Conservation (phyloP, 2,113 vertebrate genomes). For the Eptesicus fuscus region DNA sequence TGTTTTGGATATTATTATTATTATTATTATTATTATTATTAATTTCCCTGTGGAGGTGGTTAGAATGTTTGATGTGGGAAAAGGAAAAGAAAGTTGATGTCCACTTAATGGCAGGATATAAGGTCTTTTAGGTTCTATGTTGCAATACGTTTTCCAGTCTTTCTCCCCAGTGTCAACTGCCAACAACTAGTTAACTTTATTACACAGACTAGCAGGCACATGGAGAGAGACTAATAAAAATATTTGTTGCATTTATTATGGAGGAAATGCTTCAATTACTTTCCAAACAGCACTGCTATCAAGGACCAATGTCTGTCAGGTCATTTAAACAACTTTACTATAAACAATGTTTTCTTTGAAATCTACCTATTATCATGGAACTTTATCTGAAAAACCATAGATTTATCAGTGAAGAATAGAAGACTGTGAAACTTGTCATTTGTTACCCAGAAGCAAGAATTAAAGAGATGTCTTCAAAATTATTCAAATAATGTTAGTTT, state of each 20-base stretch:
- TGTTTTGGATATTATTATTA: not conserved
- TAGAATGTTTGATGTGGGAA: conserved; percentile 10
- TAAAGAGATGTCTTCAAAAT: not conserved
- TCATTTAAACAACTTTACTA: conserved; percentile 50
- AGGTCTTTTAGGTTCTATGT: conserved; percentile 24
- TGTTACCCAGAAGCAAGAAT: not conserved
- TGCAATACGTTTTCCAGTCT: conserved; percentile 33
- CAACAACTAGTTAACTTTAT: conserved; percentile 65
- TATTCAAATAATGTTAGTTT: not conserved
- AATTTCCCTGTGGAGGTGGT: not conserved
- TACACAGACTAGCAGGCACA: conserved; percentile 54
- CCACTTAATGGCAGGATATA: not conserved
- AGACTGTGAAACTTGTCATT: conserved; percentile 9
- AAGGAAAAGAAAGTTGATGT: conserved; percentile 19
- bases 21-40: not conserved
- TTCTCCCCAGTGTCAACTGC: not conserved
- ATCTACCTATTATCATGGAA: conserved; percentile 6
- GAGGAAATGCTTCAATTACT: conserved; percentile 53
- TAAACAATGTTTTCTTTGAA: conserved; percentile 36
- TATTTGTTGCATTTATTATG: conserved; percentile 61
- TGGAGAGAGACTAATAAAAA: conserved; percentile 65
- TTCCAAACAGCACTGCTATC: conserved; percentile 52
- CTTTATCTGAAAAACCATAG: not conserved
- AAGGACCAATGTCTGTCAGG: conserved; percentile 32
- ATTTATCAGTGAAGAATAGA: conserved; percentile 16